A percentile compares a stretch with the other conserved stretches of the same genome.
phyloP scores from a whole-genome alignment of 35 echinoderm and acorn worm species.

The Apostichopus californicus region DNA sequence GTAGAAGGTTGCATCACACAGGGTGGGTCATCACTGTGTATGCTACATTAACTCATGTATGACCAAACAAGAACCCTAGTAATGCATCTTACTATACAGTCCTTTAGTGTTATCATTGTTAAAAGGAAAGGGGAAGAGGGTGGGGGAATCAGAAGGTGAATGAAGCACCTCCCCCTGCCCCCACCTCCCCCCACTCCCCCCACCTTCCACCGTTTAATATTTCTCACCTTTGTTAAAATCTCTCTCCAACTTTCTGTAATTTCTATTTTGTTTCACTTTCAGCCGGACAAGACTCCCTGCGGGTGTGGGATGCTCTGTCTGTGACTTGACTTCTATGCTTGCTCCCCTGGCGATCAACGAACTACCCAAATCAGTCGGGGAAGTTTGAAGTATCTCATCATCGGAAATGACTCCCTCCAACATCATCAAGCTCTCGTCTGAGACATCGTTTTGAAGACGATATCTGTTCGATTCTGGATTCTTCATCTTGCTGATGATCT shows the following conservation, averaged over 20 bases:
- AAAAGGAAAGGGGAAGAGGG: no score
- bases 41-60: no score
- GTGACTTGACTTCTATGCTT: slow-evolving; percentile 13
- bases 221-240: not conserved
- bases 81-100: no score
- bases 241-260: not conserved
- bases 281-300: not conserved
- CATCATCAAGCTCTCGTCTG: not conserved
- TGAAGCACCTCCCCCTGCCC: no score
- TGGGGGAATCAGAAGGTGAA: no score
- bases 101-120: no score
- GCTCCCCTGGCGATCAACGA: not conserved
- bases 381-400: not conserved
- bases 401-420: not conserved
- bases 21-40: no score
- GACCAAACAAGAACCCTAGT: no score
- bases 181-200: no score
- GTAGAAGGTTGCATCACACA: no score
- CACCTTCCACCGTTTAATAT: no score
- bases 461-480: not conserved
- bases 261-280: not conserved
- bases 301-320: not conserved
- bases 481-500: not conserved
- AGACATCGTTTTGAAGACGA: not conserved
- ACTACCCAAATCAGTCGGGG: not conserved